These are phyloP conservation scores for Drosophila anomalata DNA, from an alignment of 2,888 invertebrate genomes.

Conservation along the genomic window DNA sequence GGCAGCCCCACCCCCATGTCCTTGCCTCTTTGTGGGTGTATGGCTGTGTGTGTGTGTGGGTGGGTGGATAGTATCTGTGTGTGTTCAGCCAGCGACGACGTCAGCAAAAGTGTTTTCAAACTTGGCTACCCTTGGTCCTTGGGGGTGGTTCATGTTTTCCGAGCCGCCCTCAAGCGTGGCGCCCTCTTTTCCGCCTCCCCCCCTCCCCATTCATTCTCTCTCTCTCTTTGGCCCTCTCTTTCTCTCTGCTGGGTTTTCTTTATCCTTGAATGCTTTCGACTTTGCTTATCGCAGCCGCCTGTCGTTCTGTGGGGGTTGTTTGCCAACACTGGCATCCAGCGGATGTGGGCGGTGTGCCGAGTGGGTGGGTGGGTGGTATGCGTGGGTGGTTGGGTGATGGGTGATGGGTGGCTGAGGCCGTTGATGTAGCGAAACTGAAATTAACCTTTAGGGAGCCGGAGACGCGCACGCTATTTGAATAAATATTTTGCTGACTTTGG, in stretches of 20 bases:
- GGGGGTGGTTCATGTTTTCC: constrained; percentile 59
- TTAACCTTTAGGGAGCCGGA: constrained; percentile 76
- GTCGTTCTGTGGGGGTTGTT: constrained; percentile 62
- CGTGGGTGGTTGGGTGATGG: constrained; percentile 2
- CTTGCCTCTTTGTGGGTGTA: constrained; percentile 14
- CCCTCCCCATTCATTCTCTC: constrained; percentile 27
- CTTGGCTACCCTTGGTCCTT: constrained; percentile 54
- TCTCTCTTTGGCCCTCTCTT: constrained; percentile 11
- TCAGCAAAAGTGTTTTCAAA: constrained; percentile 75
- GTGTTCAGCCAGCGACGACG: constrained; percentile 55
- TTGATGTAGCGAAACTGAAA: constrained; percentile 69
- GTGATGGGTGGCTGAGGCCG: constrained; percentile 22
- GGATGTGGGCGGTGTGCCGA: constrained; percentile 12
- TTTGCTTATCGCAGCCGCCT: constrained; percentile 71
- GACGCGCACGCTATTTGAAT: constrained; percentile 79
- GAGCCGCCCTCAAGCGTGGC: constrained; percentile 45
- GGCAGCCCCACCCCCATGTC: constrained; percentile 12
- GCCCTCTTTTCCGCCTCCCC: constrained; percentile 15
- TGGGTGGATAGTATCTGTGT: constrained; percentile 20
- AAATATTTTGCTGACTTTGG: constrained; percentile 81
- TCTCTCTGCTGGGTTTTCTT: constrained; percentile 52
- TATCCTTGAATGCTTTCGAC: constrained; percentile 75
- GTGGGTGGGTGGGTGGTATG: background rate
- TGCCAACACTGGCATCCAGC: constrained; percentile 38
- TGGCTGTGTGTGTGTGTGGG: constrained; percentile 10